Conservation (phyloP, 2,888 invertebrate genomes). For the Hyposoter didymator region DNA sequence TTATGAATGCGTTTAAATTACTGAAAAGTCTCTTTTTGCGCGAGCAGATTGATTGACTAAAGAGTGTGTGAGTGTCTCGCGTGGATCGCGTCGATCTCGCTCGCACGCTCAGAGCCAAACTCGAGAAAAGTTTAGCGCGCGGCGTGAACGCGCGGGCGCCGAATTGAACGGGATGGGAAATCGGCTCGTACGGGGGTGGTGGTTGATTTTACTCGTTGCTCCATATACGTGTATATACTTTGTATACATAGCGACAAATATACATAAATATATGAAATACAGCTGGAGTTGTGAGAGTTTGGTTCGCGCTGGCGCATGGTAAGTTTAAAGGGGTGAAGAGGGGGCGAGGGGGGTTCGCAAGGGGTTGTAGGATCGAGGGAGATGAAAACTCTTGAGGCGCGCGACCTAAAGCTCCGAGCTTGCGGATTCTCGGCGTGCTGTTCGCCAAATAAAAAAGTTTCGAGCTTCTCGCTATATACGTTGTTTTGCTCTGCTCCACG, state of each 20-base stretch:
- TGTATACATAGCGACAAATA: not conserved
- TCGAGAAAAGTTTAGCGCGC: conserved; percentile 70
- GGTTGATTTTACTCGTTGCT: not conserved
- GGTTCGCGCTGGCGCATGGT: conserved; percentile 33
- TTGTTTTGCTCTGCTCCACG: not conserved
- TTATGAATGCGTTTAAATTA: not conserved
- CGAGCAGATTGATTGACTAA: conserved; percentile 54
- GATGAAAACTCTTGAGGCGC: conserved; percentile 51
- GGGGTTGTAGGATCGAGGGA: conserved; percentile 16
- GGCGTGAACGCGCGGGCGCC: conserved; percentile 55
- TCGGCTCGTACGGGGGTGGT: not conserved
- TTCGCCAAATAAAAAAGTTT: conserved; percentile 64
- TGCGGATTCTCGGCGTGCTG: conserved; percentile 59
- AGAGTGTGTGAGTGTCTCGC: conserved; percentile 24
- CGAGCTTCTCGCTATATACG: conserved; percentile 44
- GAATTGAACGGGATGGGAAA: conserved; percentile 36
- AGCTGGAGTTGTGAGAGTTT: conserved; percentile 35
- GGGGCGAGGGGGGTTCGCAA: not conserved
- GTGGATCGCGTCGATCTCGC: conserved; percentile 53
- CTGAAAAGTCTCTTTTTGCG: conserved; percentile 49
- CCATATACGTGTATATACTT: not conserved
- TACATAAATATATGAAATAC: not conserved
- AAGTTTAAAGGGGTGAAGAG: not conserved
- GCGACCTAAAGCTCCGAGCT: conserved; percentile 61
- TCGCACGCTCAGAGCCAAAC: conserved; percentile 65